Conservation (phyloP, 2,888 invertebrate species). For the Seira sanloemensis region DNA sequence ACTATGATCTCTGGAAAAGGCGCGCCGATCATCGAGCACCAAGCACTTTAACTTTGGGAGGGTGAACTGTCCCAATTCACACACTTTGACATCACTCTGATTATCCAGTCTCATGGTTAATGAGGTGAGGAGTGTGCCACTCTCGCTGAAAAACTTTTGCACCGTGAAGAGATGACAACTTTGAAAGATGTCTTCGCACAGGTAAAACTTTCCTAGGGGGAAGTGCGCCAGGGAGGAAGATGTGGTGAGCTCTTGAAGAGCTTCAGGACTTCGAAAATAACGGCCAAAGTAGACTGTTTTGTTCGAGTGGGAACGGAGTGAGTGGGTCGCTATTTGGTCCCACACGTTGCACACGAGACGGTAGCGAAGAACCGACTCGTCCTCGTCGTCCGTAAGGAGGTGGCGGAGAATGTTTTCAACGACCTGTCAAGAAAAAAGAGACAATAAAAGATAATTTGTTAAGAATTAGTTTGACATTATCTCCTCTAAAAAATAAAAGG, state of each 20-base stretch:
- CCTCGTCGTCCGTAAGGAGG: neutral
- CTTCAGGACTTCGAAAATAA: constrained; percentile 36
- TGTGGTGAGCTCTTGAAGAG: constrained; percentile 20
- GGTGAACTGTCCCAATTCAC: constrained; percentile 12
- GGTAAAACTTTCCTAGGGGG: constrained; percentile 41
- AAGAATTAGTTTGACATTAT: too few species aligned
- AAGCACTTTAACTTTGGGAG: constrained; percentile 53
- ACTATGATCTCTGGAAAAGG: too few species aligned
- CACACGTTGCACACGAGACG: constrained; percentile 56
- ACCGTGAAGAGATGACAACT: constrained; percentile 17
- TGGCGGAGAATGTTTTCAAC: constrained; percentile 46
- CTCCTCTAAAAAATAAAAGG: too few species aligned
- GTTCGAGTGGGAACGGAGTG: constrained; percentile 30
- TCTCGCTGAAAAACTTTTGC: constrained; percentile 35
- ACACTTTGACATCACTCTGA: constrained; percentile 50
- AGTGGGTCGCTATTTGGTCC: constrained; percentile 33
- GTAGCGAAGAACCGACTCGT: constrained; percentile 14
- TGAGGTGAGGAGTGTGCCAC: constrained; percentile 40
- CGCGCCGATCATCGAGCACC: constrained; percentile 61
- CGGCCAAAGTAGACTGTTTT: constrained; percentile 55
- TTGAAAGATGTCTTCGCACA: constrained; percentile 51
- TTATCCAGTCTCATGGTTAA: constrained; percentile 48
- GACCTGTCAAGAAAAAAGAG: constrained; percentile 32
- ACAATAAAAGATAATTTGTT: neutral
- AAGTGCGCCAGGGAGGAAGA: constrained; percentile 6